Base-by-base conservation (phyloP, 2,888 invertebrate genomes). In the Idaea dimidiata region DNA sequence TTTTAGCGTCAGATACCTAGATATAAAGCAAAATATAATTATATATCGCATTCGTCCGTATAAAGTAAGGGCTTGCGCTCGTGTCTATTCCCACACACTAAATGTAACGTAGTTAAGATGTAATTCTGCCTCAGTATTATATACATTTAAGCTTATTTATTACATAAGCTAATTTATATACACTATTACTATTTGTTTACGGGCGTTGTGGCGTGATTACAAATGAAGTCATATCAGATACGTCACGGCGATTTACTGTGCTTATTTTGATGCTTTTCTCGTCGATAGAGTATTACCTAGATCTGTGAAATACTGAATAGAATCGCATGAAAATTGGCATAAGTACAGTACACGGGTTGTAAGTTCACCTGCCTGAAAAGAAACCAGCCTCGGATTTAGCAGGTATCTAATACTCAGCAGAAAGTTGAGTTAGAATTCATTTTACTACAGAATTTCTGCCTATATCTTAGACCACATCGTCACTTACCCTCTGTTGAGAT, bases 81-180 rank as follows among this genome's bases (percentile, higher is more conserved):
- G 86, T 91, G 89, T 91, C 90, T 91, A 90, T 81, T 88, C 88
- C 89, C 90, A 88, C 86, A 89, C 88, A 86, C 87, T 87, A 88
- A 91, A 90, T 89, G 87, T 90, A 90, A 91, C 87, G 91, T 91
- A 92, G 91, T 87, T 92, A 91, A 92, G 91, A 88, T 91, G 91
- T 91, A 91, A 89, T 89, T 91, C 91, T 90, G 91, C 91, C 92
- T 91, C 92, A 92, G 92, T 92, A 92, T 92, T 92, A 92, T 90
- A 89, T 91, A 91, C 90, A 91, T 91, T 86, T 91, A 92, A 92
- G 92, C 92, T 92, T 92, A 91, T 91, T 85, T 89, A 90, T 89
- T 92, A 91, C 80, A 90, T 91, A 91, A 91, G 91, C 91, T 89
- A 90, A 89, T 89, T 90, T 89, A 91, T 91, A 91, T 91, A 91